Evolutionary conservation across 2,888 invertebrate genomes (phyloP), one percentile per base, ranked within the genome.

Genomic region (Tipula lateralis): DNA sequence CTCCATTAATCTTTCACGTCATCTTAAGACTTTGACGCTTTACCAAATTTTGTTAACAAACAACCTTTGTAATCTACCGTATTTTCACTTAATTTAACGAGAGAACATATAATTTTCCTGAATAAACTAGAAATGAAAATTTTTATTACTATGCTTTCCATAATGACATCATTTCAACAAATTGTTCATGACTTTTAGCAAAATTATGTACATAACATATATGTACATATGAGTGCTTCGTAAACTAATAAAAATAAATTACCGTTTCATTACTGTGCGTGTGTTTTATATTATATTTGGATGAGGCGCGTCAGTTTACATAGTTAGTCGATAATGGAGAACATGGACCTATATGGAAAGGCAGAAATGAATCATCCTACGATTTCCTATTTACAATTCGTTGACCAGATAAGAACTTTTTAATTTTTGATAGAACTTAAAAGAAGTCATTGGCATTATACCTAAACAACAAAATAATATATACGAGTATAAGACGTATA

Each of bases 111-210:
- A 66, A 66, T 66, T 66, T 66, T 66, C 66, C 9, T 24, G 0
- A 24, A 66, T 66, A 66, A 66, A 66, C 66, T 66, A 66, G 9
- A 66, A 66, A 66, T 24, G 66, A 24, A 24, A 24, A 24, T 66
- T 19, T 66, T 66, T 66, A 24, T 66, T 24, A 24, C 24, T 66
- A 16, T 16, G 24, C 66, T 66, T 66, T 19, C 24, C 66, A 66
- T 66, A 66, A 66, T 66, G 66, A 24, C 66, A 66, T 66, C 66
- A 66, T 66, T 24, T 24, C 66, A 66, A 66, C 66, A 66, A 66
- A 19, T 66, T 66, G 3, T 66, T 19, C 66, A 24, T 66, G 66
- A 2, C 66, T 66, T 24, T 66, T 66, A 6, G 2, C 66, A 66
- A 44, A 44, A n/a, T 1, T 36, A 9, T 36, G 36, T 36, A 36